Conservation (phyloP, 2,797 vertebrate genomes). For the Sciurus carolinensis region DNA sequence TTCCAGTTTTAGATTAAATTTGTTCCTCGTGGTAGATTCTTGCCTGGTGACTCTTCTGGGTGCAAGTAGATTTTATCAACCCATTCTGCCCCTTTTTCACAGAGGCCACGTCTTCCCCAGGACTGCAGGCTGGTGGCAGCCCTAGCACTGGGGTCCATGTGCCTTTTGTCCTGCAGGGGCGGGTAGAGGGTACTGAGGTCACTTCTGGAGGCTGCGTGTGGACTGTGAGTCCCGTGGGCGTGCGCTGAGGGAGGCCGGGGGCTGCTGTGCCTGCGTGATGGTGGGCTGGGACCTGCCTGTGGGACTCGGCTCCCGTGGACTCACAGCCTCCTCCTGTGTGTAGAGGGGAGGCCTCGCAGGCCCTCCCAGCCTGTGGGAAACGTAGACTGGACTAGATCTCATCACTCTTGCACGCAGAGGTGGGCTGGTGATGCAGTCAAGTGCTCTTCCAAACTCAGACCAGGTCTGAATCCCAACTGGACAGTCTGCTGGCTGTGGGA, state of each 20-base stretch:
- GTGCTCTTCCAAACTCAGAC: neutral
- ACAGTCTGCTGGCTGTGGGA: neutral
- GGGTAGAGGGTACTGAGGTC: neutral
- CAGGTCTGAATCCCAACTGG: neutral
- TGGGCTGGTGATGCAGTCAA: neutral
- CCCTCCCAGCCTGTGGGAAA: neutral
- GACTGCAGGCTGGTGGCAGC: neutral
- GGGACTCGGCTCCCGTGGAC: neutral
- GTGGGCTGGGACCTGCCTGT: neutral
- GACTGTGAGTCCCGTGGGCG: too few species aligned
- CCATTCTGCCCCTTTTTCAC: fast-evolving
- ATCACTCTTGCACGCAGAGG: neutral
- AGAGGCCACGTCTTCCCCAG: neutral
- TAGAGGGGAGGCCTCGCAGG: neutral
- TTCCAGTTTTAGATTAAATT: neutral
- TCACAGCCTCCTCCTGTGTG: neutral
- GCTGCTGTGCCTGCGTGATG: too few species aligned
- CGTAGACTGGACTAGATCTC: neutral
- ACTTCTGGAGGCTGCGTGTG: neutral
- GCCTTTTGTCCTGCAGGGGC: neutral
- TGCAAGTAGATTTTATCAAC: neutral
- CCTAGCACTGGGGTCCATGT: neutral
- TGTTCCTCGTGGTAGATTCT: neutral
- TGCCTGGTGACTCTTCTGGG: neutral
- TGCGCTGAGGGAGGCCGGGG: neutral